Percentiles rank a stretch among this genome's conserved stretches.
These are phyloP conservation scores for human DNA, from an alignment of 2,113 vertebrate species.

Conservation along the genomic window GRCh38 chr2:18198001-18198500, in stretches of 20 bases:
- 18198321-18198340: background rate
- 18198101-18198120: background rate
- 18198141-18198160: background rate
- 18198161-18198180: background rate
- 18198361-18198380: background rate
- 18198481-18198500: background rate
- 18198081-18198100: background rate
- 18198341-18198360: background rate
- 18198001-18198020: background rate
- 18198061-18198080: background rate
- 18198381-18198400: background rate
- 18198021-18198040: background rate
- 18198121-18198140: background rate
- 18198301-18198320: rapidly evolving
- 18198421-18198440: background rate
- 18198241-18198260: background rate
- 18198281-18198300: rapidly evolving
- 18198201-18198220: background rate
- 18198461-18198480: background rate
- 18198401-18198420: background rate
- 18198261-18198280: background rate
- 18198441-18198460: background rate
- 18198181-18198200: background rate
- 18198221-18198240: background rate
- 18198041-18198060: background rate